Evolutionary conservation across 2,888 invertebrate genomes (phyloP).

Genomic region (Drosophila suboccidentalis): DNA sequence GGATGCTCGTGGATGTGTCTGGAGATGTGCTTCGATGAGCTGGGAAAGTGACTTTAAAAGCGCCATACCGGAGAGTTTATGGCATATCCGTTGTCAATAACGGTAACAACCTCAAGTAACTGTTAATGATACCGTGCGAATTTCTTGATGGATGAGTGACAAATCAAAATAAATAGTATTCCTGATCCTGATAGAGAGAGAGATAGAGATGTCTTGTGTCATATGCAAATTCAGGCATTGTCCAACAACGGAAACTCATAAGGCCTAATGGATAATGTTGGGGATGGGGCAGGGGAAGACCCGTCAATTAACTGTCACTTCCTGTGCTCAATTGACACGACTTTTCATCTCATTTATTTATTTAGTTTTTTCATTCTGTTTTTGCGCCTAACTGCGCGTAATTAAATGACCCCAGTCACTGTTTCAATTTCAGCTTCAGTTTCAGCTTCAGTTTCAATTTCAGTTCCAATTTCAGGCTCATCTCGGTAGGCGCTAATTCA

Average conservation of each 20-base stretch:
- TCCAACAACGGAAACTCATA: slow-evolving; percentile 39
- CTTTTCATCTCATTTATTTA: neutral
- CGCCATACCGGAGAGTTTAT: slow-evolving; percentile 53
- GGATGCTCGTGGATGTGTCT: slow-evolving; percentile 50
- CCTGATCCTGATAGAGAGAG: neutral
- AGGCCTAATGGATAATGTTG: slow-evolving; percentile 3
- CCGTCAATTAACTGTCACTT: slow-evolving; percentile 75
- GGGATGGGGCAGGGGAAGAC: neutral
- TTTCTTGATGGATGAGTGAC: slow-evolving; percentile 65
- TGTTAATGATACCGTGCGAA: slow-evolving; percentile 74
- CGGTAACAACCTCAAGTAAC: slow-evolving; percentile 31
- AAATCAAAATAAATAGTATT: slow-evolving; percentile 5
- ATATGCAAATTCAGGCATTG: slow-evolving; percentile 48
- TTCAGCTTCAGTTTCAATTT: slow-evolving; percentile 3
- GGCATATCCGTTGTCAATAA: slow-evolving; percentile 76
- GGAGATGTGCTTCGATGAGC: slow-evolving; percentile 41
- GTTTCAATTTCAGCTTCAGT: slow-evolving; percentile 6
- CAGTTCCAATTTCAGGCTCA: slow-evolving; percentile 24
- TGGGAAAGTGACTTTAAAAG: slow-evolving; percentile 78
- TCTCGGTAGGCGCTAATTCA: slow-evolving; percentile 70
- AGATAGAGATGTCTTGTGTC: slow-evolving; percentile 20
- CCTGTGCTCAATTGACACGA: slow-evolving; percentile 58
- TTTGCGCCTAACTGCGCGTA: slow-evolving; percentile 43
- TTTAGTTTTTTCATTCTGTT: slow-evolving; percentile 1
- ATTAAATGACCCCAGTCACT: slow-evolving; percentile 58